Evolutionary conservation across 2,888 invertebrate species (phyloP).

Genomic region (Flexamia atlantica): DNA sequence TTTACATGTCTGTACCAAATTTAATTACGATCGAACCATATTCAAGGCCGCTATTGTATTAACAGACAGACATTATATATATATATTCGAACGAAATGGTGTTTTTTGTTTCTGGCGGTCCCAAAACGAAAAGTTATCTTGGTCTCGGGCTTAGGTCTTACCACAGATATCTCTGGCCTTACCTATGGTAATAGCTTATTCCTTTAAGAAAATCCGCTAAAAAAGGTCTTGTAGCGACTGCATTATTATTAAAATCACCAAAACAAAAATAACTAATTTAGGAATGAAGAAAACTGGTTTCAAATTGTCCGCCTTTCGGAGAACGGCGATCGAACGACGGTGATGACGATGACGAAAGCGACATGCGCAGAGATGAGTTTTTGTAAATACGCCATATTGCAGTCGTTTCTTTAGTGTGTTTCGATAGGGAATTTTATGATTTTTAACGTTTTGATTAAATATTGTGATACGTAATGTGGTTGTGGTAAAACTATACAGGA

Average conservation of each 20-base stretch:
- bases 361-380: neutral
- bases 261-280: too few species aligned
- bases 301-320: constrained; percentile 20
- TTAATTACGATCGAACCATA: neutral
- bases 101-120: too few species aligned
- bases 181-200: too few species aligned
- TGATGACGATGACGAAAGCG: constrained; percentile 29
- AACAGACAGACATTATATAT: neutral
- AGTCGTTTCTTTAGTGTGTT: neutral
- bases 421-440: neutral
- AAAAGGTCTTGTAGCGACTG: too few species aligned
- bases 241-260: too few species aligned
- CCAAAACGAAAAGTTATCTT: too few species aligned
- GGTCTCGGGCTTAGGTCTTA: too few species aligned
- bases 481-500: neutral
- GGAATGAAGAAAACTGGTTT: neutral
- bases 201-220: too few species aligned
- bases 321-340: constrained; percentile 10
- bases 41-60: neutral
- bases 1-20: neutral
- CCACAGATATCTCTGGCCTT: too few species aligned
- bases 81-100: too few species aligned
- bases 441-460: neutral
- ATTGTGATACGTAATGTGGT: neutral
- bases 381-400: constrained; percentile 28